Evolutionary conservation across 1,140 invertebrate genomes (phyloP), one percentile per base, ranked within the genome.

Genomic region (Heliconius hermathena): DNA sequence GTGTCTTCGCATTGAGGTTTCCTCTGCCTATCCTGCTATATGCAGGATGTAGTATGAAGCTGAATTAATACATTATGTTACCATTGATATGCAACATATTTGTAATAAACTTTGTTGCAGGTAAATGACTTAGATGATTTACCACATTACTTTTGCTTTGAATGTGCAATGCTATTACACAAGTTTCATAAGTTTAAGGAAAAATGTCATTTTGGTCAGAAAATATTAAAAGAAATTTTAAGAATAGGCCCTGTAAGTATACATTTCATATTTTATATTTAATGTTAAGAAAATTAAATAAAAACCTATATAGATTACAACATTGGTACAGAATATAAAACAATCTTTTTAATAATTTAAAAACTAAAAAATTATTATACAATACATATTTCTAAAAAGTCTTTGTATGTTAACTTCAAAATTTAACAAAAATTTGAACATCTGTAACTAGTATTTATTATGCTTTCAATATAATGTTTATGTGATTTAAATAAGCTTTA

Each of bases 151-250:
- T 91, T 93, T 78, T 94, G 92, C 75, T 91, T 87, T 75, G 91
- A 94, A 82, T 94, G 92, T 81, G 87, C 90, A 0, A 87, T 83
- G 46, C 81, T 90, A 26, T 81, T 94, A 38, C 88, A 91, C 33
- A 94, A 93, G 74, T 92, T 88, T 72, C 91, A 93, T 80, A 91
- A 89, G 60, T 94, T 94, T 57, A 93, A 91, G 71, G 92, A 92
- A 81, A 94, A 93, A 80, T 93, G 92, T 78, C 84, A 84, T 54
- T 82, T 60, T 8, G 90, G 88, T 20, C 84, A 88, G 72, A 91
- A 90, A 66, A 57, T 83, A 52, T 79, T 94, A 1, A 85, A 82
- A 76, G 88, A 92, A 36, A 75, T 93, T 29, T 80, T 87, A 16
- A 87, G 87, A 82, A 88, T 79, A 76, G 89, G 88, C 74, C 83